These are phyloP conservation scores for Lytechinus pictus DNA, from an alignment of 35 echinoderm and acorn worm genomes.

Conservation along the genomic window DNA sequence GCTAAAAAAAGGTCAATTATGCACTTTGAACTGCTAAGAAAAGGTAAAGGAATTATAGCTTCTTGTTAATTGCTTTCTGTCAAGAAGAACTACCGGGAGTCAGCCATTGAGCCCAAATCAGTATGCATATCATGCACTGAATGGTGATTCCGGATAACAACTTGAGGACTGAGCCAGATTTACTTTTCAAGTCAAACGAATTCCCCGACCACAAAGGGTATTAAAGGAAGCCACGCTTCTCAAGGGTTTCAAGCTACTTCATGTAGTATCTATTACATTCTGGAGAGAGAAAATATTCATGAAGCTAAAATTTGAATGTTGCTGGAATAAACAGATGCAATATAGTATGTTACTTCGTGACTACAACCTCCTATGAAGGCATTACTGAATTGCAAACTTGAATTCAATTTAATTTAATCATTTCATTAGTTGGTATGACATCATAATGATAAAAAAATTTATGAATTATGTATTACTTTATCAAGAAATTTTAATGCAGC, in stretches of 20 bases:
- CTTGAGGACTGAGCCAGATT: neutral
- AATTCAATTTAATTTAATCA: neutral
- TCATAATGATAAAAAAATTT: neutral
- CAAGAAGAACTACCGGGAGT: neutral
- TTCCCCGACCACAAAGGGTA: neutral
- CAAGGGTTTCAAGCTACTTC: neutral
- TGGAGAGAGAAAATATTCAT: neutral
- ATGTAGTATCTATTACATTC: neutral
- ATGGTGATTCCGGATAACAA: neutral
- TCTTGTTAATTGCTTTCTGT: neutral
- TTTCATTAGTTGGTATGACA: neutral
- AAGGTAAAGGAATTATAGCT: neutral
- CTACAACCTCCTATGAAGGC: neutral
- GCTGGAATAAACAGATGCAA: neutral
- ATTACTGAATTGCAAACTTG: neutral
- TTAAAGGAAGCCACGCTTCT: neutral
- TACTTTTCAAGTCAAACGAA: neutral
- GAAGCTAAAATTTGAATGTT: neutral
- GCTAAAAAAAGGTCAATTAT: neutral
- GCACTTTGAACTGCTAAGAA: neutral
- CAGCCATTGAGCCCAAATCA: neutral
- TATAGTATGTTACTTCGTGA: neutral
- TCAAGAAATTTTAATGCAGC: no score
- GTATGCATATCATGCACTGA: neutral
- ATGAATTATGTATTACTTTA: neutral